Conservation (phyloP, 2,888 invertebrate species). For the Drosophila affinis region DNA sequence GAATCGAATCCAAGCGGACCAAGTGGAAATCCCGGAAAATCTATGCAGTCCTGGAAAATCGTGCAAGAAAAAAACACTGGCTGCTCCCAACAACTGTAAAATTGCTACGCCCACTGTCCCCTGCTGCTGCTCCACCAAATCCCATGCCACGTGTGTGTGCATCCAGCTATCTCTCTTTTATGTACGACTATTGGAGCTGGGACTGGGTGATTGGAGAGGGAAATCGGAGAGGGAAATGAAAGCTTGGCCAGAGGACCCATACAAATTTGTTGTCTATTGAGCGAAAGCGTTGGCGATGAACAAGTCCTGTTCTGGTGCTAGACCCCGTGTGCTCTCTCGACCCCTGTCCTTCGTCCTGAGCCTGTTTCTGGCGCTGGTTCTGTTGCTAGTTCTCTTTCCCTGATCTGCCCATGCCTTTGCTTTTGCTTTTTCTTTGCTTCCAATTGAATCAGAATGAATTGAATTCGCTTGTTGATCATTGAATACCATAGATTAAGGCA, state of each 20-base stretch:
- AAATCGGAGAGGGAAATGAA: background rate
- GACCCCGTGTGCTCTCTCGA: too few relatives aligned
- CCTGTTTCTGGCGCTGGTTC: background rate
- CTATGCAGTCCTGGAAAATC: constrained; percentile 32
- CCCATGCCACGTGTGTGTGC: background rate
- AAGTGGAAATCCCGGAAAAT: constrained; percentile 41
- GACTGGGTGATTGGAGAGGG: too few relatives aligned
- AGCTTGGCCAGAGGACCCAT: constrained; percentile 19
- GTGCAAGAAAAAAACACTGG: constrained; percentile 9
- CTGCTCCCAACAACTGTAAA: constrained; percentile 15
- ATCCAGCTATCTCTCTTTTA: constrained; percentile 15
- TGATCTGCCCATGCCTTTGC: constrained; percentile 21
- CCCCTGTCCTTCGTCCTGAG: background rate
- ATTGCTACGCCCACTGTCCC: constrained; percentile 28
- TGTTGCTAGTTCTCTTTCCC: background rate
- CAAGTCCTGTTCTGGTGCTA: background rate
- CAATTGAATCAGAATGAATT: constrained; percentile 74
- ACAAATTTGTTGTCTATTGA: constrained; percentile 43
- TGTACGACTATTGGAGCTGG: constrained; percentile 1
- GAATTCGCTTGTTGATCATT: constrained; percentile 71
- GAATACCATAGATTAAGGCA: constrained; percentile 73
- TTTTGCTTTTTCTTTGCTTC: constrained; percentile 36
- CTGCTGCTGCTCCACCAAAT: constrained; percentile 19
- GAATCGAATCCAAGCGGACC: constrained; percentile 37
- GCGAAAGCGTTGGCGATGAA: constrained; percentile 7